Base-by-base conservation (phyloP, 1,140 invertebrate species). In the Nymphalis io region DNA sequence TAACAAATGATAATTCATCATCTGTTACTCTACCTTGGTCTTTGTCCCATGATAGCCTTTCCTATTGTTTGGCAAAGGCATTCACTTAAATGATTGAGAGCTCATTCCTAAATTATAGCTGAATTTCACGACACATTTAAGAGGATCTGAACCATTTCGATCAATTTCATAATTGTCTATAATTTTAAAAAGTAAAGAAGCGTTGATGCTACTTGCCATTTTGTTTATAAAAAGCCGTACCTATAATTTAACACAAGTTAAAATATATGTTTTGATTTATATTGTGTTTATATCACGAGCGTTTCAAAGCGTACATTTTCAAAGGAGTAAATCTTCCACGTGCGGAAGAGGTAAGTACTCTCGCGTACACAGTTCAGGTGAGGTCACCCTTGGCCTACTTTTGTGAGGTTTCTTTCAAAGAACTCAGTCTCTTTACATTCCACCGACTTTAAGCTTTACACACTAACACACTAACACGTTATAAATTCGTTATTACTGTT, bases 351-450 rank as follows among this genome's bases (percentile, higher is more conserved):
- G 40, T 59, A 53, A 53, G 55, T 59, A 60, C 42, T 20, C 42
- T 20, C 58, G 23, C 55, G 64, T 66, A 66, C 27, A 51, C n/a
- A 63, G 33, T 39, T 39, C 27, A 39, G 48, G 42, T 27, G 39
- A 60, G 46, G 59, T 33, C 44, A 46, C 40, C 60, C 68, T 64
- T 70, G 68, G 57, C 68, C 68, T 70, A 70, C 60, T 64, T 62
- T 64, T 60, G 48, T 55, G 21, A 62, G 67, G 67, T 42, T 68
- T 65, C 62, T 55, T 62, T 44, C 18, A 55, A 51, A 60, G 38
- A 33, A 62, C n/a, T 42, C 58, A 42, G 16, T 6, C 42, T 23
- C 21, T n/a, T 60, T 60, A 60, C 39, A 60, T 44, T 55, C 13
- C 8, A 51, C 10, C 10, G 46, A 51, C 5, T 51, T 51, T 3